A percentile compares a stretch with the other conserved stretches of the same genome.
Evolutionary conservation across 2,113 vertebrate genomes (phyloP).

Genomic region (Vidua macroura): DNA sequence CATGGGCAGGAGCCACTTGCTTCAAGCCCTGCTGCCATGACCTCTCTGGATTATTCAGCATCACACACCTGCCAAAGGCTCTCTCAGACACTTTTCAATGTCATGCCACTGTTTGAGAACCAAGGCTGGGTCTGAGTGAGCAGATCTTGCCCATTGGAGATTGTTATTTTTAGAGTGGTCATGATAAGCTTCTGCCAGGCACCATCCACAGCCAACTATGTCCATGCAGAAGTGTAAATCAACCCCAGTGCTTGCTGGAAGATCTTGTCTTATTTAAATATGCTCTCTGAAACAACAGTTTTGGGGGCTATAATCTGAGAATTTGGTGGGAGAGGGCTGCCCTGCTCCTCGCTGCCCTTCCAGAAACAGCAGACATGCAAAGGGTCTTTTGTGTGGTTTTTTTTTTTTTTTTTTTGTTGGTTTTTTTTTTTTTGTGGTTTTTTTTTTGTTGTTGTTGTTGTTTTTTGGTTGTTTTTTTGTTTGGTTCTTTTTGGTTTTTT

Average conservation of each 20-base stretch:
- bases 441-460: no score
- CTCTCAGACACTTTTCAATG: neutral
- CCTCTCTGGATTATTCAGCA: neutral
- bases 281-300: neutral
- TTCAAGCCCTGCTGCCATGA: neutral
- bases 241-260: neutral
- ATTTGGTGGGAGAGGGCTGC: neutral
- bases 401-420: no score
- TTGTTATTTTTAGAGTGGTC: slow-evolving; percentile 46
- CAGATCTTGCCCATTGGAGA: neutral
- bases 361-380: neutral
- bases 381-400: neutral
- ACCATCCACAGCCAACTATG: neutral
- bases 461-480: no score
- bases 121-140: neutral
- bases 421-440: no score
- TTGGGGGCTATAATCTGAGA: neutral
- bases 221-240: slow-evolving; percentile 25
- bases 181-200: slow-evolving; percentile 41
- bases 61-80: neutral
- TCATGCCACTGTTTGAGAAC: slow-evolving; percentile 2
- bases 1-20: neutral
- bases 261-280: slow-evolving; percentile 21
- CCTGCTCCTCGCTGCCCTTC: neutral
- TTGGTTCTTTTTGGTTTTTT: no score